Evolutionary conservation across 2,888 invertebrate species (phyloP).

Genomic region (Pyrrhosoma nymphula): DNA sequence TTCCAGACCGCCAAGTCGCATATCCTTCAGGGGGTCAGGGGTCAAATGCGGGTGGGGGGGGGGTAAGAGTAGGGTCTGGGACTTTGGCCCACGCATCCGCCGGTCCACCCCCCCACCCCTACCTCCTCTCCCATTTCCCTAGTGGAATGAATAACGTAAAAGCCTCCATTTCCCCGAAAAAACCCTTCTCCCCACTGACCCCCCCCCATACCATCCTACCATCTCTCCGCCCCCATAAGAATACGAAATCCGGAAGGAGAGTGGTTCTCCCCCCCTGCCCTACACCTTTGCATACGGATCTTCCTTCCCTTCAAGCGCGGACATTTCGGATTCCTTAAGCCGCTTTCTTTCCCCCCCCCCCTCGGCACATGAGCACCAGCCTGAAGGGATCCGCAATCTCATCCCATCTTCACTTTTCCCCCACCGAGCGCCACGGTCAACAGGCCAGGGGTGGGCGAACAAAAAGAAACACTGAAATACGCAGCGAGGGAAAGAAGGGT

Average conservation of each 20-base stretch:
- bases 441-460: too few relatives aligned
- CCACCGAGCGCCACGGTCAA: too few relatives aligned
- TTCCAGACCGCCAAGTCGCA: too few relatives aligned
- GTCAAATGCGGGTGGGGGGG: neutral
- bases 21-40: neutral
- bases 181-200: too few relatives aligned
- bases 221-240: neutral
- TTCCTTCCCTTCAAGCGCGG: neutral
- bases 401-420: too few relatives aligned
- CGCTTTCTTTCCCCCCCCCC: neutral
- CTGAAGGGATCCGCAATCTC: neutral
- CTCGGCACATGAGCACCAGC: neutral
- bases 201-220: too few relatives aligned
- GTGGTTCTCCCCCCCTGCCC: neutral
- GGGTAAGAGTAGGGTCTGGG: neutral
- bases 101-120: neutral
- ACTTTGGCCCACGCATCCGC: neutral
- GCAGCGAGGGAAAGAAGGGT: too few relatives aligned
- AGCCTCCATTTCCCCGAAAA: conserved; percentile 32
- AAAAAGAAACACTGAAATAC: too few relatives aligned
- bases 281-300: neutral
- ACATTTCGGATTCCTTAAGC: conserved; percentile 21
- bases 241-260: conserved; percentile 31
- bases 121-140: too few relatives aligned
- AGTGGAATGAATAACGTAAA: conserved; percentile 29